Conservation (phyloP, 2,797 vertebrate genomes). For the Allobates femoralis region DNA sequence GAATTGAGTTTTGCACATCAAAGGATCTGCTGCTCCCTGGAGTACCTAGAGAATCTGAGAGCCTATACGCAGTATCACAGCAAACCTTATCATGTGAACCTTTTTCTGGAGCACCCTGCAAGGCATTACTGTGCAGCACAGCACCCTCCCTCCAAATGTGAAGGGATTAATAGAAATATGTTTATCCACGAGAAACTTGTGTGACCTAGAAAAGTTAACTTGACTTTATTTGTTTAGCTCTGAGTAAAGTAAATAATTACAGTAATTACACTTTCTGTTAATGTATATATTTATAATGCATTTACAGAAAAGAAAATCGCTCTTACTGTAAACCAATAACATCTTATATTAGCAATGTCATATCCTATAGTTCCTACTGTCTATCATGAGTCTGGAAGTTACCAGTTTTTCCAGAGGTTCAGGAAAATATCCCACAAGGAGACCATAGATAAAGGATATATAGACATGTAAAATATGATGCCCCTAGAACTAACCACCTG, state of each 20-base stretch:
- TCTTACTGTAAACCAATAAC: neutral
- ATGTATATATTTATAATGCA: conserved; percentile 2
- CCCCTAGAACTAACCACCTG: too few species aligned
- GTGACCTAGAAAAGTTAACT: conserved; percentile 53
- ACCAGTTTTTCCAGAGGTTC: too few species aligned
- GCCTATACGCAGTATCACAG: conserved; percentile 46
- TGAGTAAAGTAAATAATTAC: conserved; percentile 33
- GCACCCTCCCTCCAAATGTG: conserved; percentile 7
- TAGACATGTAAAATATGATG: too few species aligned
- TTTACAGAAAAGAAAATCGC: neutral
- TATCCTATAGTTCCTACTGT: too few species aligned
- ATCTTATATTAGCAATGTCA: too few species aligned
- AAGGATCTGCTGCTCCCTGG: conserved; percentile 53
- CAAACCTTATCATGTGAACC: conserved; percentile 46
- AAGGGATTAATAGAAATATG: conserved; percentile 55
- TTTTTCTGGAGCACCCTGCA: conserved; percentile 37
- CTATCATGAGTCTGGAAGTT: too few species aligned
- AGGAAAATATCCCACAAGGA: too few species aligned
- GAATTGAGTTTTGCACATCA: conserved; percentile 58
- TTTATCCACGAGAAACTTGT: conserved; percentile 38
- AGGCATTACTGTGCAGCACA: conserved; percentile 45
- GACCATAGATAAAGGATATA: too few species aligned
- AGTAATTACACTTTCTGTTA: neutral
- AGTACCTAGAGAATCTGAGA: conserved; percentile 48
- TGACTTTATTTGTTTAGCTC: conserved; percentile 26